These are phyloP conservation scores for Euschistus heros DNA, from an alignment of 1,140 invertebrate genomes.

Conservation along the genomic window DNA sequence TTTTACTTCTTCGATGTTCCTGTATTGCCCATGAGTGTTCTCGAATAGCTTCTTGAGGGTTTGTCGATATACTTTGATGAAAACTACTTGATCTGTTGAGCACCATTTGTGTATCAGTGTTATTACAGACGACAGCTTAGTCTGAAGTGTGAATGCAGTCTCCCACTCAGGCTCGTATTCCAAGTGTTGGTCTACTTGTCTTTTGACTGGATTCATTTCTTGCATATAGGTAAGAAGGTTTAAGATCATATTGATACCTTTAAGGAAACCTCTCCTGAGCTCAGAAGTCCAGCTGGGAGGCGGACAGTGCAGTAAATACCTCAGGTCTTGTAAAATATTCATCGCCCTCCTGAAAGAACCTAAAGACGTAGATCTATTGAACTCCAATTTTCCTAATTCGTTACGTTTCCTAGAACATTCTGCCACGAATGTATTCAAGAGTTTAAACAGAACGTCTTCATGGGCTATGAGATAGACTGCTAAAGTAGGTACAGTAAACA, in stretches of 20 bases:
- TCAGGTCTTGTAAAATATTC: constrained; percentile 80
- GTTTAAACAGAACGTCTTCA: constrained; percentile 70
- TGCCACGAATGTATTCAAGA: constrained; percentile 77
- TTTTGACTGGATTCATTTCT: constrained; percentile 72
- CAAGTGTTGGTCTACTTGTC: constrained; percentile 90
- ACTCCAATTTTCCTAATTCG: constrained; percentile 43
- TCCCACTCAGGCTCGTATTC: constrained; percentile 99
- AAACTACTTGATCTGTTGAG: constrained; percentile 62
- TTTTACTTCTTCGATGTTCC: constrained; percentile 41
- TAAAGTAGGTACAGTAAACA: constrained; percentile 92
- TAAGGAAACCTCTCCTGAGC: constrained; percentile 69
- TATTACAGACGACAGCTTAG: constrained; percentile 80
- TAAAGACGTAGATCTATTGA: constrained; percentile 43
- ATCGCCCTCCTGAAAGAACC: constrained; percentile 74
- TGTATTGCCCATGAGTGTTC: constrained; percentile 57
- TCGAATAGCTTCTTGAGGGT: constrained; percentile 48
- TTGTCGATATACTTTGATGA: constrained; percentile 62
- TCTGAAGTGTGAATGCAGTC: constrained; percentile 90
- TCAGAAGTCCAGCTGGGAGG: constrained; percentile 66
- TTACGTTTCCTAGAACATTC: constrained; percentile 73
- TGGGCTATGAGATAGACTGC: constrained; percentile 80
- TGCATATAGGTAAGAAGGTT: constrained; percentile 81
- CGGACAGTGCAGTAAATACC: constrained; percentile 72
- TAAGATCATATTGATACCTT: constrained; percentile 68
- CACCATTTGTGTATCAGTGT: constrained; percentile 84